Base-by-base conservation (phyloP, 2,888 invertebrate genomes). In the Ormyrus labotus region DNA sequence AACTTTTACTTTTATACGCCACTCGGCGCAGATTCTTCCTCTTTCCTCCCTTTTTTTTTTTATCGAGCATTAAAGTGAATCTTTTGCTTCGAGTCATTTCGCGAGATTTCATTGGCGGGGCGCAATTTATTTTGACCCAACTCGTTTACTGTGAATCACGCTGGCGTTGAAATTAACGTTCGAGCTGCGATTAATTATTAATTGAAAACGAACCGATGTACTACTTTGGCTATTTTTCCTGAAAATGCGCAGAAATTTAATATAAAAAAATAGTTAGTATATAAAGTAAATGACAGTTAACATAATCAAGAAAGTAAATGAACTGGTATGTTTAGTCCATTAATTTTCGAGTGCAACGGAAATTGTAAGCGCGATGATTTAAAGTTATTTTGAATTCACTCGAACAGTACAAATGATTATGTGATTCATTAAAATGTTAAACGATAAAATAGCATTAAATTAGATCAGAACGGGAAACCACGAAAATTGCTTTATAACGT, bases 1-100 rank as follows among this genome's bases (percentile, higher is more conserved):
- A 79, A 80, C 71, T 75, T 80, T 80, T 70, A 67, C 67, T 80
- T 76, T 80, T 72, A 75, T 64, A 58, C 69, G 51, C 48, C 19
- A 47, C 63, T 55, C 57, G 10, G 48, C 61, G 63, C 53, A 9
- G 34, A 34, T 34, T n/a, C 60, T 58, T 48, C 61, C 10, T 7
- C 53, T 63, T 64, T 57, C 8, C 51, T 58, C 19, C 63, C 13
- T 13, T 13, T 13, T 13, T 13, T 65, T 61, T 65, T 78, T 78
- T 78, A 72, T 79, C 50, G 73, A 45, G 63, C 47, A 68, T 53
- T 69, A 79, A 79, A 73, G 68, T 51, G 69, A 79, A 79, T 79
- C 79, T 79, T 74, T 73, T 74, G 51, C 73, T 64, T 69, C 58
- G 69, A 19, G 47, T 34, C 78, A 70, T 77, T 64, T 67, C 10